Evolutionary conservation across 2,797 vertebrate species (phyloP).

Genomic region (Coranthus polyacanthus): DNA sequence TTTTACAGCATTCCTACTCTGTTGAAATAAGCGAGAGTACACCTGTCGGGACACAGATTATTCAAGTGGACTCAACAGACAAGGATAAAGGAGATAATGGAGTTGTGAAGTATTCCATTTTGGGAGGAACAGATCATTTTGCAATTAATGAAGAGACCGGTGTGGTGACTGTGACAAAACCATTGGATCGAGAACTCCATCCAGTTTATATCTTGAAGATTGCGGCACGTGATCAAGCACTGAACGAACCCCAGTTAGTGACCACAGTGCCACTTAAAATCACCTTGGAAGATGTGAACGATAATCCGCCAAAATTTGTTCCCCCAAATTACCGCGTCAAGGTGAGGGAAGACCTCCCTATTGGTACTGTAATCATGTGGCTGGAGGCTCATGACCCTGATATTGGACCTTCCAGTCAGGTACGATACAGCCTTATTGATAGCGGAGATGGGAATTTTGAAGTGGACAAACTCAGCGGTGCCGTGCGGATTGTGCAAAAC

Average conservation of each 20-base stretch:
- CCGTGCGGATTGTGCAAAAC: conserved; percentile 91
- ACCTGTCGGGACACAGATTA: conserved; percentile 88
- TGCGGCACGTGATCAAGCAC: conserved; percentile 91
- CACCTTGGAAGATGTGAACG: conserved; percentile 94
- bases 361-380: conserved; percentile 95
- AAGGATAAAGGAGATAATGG: conserved; percentile 92
- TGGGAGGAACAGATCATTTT: conserved; percentile 93
- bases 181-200: conserved; percentile 90
- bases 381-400: conserved; percentile 96
- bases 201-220: conserved; percentile 89
- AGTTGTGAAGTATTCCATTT: conserved; percentile 90
- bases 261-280: conserved; percentile 92
- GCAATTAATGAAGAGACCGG: conserved; percentile 88
- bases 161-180: conserved; percentile 87
- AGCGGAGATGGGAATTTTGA: conserved; percentile 93
- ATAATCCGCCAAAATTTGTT: conserved; percentile 95
- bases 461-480: conserved; percentile 96
- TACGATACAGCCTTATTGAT: conserved; percentile 94
- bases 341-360: conserved; percentile 95
- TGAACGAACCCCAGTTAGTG: conserved; percentile 89
- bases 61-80: conserved; percentile 95
- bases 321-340: conserved; percentile 93
- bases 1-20: conserved; percentile 92
- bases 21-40: conserved; percentile 92
- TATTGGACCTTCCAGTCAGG: conserved; percentile 91